phyloP scores from a whole-genome alignment of 2,113 vertebrate genomes.

The Oenanthe oenanthe region DNA sequence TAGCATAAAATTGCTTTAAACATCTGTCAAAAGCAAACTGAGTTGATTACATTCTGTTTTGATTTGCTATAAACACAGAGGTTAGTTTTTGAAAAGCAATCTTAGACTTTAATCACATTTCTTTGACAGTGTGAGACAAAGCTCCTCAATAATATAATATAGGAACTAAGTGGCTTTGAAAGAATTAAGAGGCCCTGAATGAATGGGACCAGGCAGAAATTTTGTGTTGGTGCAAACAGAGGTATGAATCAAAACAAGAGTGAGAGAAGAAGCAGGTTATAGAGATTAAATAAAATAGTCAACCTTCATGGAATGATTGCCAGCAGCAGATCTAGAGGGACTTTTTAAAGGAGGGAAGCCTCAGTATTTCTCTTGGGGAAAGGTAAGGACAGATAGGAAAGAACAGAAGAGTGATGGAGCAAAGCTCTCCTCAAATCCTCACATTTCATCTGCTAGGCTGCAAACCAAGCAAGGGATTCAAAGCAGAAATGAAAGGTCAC shows the following conservation, averaged over 20 bases:
- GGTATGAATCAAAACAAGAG: not conserved
- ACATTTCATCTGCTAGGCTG: not conserved
- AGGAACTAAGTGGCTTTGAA: constrained; percentile 33
- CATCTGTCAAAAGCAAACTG: constrained; percentile 63
- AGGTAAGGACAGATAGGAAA: not conserved
- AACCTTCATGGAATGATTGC: not conserved
- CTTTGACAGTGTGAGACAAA: constrained; percentile 25
- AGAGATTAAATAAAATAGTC: not conserved
- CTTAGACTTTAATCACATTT: constrained; percentile 61
- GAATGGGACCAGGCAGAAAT: not conserved
- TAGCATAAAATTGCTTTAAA: constrained; percentile 63
- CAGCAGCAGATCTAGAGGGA: not conserved
- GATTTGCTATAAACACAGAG: constrained; percentile 49
- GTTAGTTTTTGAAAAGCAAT: constrained; percentile 31
- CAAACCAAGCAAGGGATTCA: not conserved
- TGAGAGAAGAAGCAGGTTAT: not conserved
- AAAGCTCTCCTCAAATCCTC: not conserved
- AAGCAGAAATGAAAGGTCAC: not conserved
- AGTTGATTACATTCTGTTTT: constrained; percentile 56
- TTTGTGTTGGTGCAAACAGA: not conserved
- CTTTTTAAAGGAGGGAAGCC: not conserved
- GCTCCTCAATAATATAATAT: constrained; percentile 9
- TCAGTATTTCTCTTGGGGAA: not conserved
- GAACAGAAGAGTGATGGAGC: not conserved
- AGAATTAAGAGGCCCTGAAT: constrained; percentile 25